A percentile compares a stretch with the other conserved stretches of the same genome.
Conservation (phyloP, 1,140 invertebrate genomes). For the Leguminivora glycinivorella region DNA sequence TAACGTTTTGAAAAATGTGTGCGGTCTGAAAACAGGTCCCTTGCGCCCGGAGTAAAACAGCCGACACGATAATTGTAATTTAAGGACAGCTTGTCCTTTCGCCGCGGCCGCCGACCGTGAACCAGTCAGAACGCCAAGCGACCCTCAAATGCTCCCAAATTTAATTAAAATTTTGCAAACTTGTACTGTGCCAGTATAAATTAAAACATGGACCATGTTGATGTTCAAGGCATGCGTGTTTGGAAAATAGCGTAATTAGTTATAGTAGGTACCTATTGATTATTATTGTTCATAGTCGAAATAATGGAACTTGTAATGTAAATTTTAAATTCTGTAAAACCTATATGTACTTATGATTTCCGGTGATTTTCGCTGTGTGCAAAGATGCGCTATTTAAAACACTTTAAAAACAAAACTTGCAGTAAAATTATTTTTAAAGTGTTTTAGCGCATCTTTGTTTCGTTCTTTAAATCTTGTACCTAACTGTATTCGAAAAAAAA, state of each 20-base stretch:
- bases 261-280: too few relatives aligned
- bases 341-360: too few relatives aligned
- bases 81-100: constrained; percentile 42
- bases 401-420: too few relatives aligned
- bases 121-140: constrained; percentile 52
- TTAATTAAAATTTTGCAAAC: constrained; percentile 61
- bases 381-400: too few relatives aligned
- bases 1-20: constrained; percentile 35
- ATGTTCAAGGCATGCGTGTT: neutral
- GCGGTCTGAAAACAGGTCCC: constrained; percentile 35
- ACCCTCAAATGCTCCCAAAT: constrained; percentile 55
- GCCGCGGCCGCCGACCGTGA: constrained; percentile 49
- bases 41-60: constrained; percentile 41
- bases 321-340: too few relatives aligned
- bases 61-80: constrained; percentile 64
- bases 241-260: neutral
- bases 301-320: too few relatives aligned
- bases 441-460: too few relatives aligned
- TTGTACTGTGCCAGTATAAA: constrained; percentile 34
- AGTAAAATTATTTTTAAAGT: too few relatives aligned
- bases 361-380: too few relatives aligned
- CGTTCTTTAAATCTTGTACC: too few relatives aligned
- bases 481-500: too few relatives aligned
- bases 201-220: constrained; percentile 27
- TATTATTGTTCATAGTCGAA: too few relatives aligned